phyloP scores from a whole-genome alignment of 2,888 invertebrate species.

The Drosophila austrosaltans region DNA sequence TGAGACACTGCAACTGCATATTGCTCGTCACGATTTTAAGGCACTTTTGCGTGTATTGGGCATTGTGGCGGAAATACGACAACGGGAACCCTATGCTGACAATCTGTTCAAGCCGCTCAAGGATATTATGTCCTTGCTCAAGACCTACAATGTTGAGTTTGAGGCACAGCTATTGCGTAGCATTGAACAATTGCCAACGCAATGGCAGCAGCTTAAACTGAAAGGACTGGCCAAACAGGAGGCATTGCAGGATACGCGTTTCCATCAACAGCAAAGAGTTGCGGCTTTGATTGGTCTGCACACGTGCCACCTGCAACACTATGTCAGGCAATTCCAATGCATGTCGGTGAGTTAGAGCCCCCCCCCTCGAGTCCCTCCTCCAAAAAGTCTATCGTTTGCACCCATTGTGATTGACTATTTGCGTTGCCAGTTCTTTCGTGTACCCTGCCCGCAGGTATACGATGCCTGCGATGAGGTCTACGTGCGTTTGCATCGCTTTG shows the following conservation, averaged over 20 bases:
- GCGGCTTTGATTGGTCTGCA: conserved; percentile 91
- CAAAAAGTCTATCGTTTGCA: background rate
- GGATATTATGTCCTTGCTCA: conserved; percentile 92
- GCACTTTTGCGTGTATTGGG: conserved; percentile 92
- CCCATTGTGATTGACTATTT: conserved; percentile 1
- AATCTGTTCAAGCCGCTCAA: conserved; percentile 95
- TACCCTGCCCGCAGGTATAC: conserved; percentile 88
- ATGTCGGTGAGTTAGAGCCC: conserved; percentile 64
- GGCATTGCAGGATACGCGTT: conserved; percentile 92
- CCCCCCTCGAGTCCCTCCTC: no score
- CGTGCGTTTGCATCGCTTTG: conserved; percentile 87
- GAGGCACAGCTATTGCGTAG: conserved; percentile 91
- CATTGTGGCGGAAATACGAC: conserved; percentile 88
- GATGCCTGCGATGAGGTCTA: conserved; percentile 88
- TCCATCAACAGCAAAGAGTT: conserved; percentile 93
- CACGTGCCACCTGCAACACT: conserved; percentile 90
- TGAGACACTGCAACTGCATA: conserved; percentile 88
- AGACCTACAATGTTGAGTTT: conserved; percentile 93
- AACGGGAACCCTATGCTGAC: conserved; percentile 91
- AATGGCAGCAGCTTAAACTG: conserved; percentile 94
- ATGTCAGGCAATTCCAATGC: conserved; percentile 88
- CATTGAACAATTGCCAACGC: conserved; percentile 93
- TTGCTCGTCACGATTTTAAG: conserved; percentile 92
- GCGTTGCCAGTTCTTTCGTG: conserved; percentile 85
- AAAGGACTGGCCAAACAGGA: conserved; percentile 92